phyloP scores from a whole-genome alignment of 2,888 invertebrate species.

The Nomada goodeniana region DNA sequence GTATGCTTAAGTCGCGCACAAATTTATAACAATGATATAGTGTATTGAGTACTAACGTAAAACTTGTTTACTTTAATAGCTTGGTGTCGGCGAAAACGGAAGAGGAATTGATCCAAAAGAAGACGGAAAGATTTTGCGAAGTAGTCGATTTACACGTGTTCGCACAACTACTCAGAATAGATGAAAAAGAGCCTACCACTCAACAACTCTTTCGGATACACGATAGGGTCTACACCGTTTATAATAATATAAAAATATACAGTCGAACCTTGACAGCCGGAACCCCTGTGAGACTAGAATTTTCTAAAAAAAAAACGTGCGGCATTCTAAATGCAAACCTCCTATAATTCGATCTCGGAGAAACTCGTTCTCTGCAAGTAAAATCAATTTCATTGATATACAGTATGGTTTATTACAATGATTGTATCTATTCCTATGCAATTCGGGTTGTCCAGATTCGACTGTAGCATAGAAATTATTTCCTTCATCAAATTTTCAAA shows the following conservation, averaged over 20 bases:
- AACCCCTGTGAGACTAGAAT: too few species aligned
- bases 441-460: too few species aligned
- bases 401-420: too few species aligned
- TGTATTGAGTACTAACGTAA: background rate
- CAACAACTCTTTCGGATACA: constrained; percentile 89
- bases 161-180: constrained; percentile 87
- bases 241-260: background rate
- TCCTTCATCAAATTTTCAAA: too few species aligned
- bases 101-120: constrained; percentile 80
- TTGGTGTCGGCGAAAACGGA: constrained; percentile 80
- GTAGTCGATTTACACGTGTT: constrained; percentile 85
- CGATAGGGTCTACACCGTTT: constrained; percentile 85
- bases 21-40: background rate
- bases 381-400: too few species aligned
- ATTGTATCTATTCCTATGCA: too few species aligned
- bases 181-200: constrained; percentile 85
- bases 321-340: too few species aligned
- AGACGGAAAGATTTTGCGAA: constrained; percentile 75
- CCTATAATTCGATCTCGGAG: too few species aligned
- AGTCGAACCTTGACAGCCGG: too few species aligned
- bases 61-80: constrained; percentile 57
- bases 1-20: constrained; percentile 84
- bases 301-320: background rate
- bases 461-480: too few species aligned
- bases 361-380: too few species aligned